A percentile compares a stretch with the other conserved stretches of the same genome.
These are phyloP conservation scores for Leptinotarsa rubiginosa DNA, from an alignment of 2,888 invertebrate species.

Conservation along the genomic window DNA sequence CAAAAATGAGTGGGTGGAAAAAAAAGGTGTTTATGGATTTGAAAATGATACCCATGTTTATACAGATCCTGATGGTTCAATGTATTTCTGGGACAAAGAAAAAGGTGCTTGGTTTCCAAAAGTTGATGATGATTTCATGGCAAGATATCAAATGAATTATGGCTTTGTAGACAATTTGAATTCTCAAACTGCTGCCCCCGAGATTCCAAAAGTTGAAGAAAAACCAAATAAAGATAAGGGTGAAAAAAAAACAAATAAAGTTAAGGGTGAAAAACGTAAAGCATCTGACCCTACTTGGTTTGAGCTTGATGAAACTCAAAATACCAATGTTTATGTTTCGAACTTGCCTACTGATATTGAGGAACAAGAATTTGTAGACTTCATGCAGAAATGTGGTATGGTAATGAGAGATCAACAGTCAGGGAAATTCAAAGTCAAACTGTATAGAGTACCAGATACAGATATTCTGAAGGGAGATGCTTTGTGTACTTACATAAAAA, in stretches of 20 bases:
- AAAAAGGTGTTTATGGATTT: conserved; percentile 71
- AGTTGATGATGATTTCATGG: conserved; percentile 96
- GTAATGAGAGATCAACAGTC: conserved; percentile 75
- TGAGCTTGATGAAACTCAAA: conserved; percentile 86
- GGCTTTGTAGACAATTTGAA: conserved; percentile 79
- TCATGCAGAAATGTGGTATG: conserved; percentile 97
- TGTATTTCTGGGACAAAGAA: conserved; percentile 90
- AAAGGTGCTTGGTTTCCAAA: conserved; percentile 97
- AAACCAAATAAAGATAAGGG: conserved; percentile 57
- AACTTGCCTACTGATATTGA: conserved; percentile 90
- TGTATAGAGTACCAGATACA: conserved; percentile 86
- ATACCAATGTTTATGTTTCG: conserved; percentile 96
- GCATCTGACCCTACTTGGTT: conserved; percentile 82
- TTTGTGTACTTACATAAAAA: conserved; percentile 93
- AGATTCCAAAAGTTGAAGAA: conserved; percentile 46
- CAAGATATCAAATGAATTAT: conserved; percentile 95
- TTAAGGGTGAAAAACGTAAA: conserved; percentile 67
- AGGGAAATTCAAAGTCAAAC: conserved; percentile 66
- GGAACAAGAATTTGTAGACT: conserved; percentile 87
- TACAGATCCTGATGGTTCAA: conserved; percentile 87
- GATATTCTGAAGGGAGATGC: conserved; percentile 95
- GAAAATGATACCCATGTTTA: conserved; percentile 84
- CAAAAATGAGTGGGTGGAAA: conserved; percentile 72
- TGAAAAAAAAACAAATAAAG: conserved; percentile 53
- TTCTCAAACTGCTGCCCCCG: conserved; percentile 31